phyloP scores from a whole-genome alignment of 64 coral and sea anemone species.

The Actinia tenebrosa region DNA sequence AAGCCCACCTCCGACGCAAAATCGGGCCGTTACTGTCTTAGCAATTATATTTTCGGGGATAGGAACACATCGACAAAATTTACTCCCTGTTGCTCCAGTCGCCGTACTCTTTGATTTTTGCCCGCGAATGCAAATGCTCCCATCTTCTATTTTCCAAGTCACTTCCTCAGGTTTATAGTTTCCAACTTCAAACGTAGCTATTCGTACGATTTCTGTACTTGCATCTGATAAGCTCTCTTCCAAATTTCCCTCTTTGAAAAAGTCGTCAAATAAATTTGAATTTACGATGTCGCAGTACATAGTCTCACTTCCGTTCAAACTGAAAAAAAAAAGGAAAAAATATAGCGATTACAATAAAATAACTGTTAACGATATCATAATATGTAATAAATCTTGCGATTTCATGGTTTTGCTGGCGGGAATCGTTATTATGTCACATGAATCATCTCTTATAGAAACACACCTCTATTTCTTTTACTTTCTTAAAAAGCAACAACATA shows the following conservation, averaged over 20 bases:
- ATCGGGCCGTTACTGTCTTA: background rate
- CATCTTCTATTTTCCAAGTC: constrained; percentile 27
- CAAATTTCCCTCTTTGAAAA: constrained; percentile 20
- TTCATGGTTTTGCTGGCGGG: background rate
- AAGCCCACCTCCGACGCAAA: constrained; percentile 4
- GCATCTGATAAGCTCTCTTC: background rate
- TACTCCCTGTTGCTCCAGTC: constrained; percentile 9
- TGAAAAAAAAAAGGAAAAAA: background rate
- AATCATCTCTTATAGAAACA: too few relatives aligned
- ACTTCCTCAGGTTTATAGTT: constrained; percentile 37
- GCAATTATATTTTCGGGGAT: constrained; percentile 28
- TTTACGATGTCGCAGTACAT: background rate
- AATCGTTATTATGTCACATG: too few relatives aligned
- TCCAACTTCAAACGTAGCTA: constrained; percentile 40
- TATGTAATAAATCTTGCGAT: background rate
- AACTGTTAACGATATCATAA: background rate
- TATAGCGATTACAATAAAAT: background rate
- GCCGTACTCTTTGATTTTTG: background rate
- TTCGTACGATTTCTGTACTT: background rate
- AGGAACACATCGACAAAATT: constrained; percentile 40
- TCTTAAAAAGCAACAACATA: too few relatives aligned
- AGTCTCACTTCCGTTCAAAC: background rate
- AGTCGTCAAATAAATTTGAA: constrained; percentile 22
- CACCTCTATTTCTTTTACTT: too few relatives aligned
- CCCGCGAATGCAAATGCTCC: constrained; percentile 29